Conservation (phyloP, 2,888 invertebrate species). For the Euproctis similis region DNA sequence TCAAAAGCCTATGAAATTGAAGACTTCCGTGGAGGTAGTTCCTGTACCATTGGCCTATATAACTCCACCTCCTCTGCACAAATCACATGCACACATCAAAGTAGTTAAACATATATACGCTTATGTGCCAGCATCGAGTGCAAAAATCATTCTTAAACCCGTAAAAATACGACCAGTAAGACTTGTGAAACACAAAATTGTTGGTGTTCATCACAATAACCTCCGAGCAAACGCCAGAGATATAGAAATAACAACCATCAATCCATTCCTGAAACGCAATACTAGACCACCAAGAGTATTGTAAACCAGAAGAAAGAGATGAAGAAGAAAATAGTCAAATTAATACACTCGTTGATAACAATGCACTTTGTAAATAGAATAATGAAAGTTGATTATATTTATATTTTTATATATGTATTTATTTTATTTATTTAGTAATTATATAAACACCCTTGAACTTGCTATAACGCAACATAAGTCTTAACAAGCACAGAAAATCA, state of each 20-base stretch:
- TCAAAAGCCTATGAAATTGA: slow-evolving; percentile 44
- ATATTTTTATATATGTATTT: slow-evolving; percentile 22
- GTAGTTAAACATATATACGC: slow-evolving; percentile 48
- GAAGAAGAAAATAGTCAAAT: slow-evolving; percentile 17
- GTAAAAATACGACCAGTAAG: slow-evolving; percentile 37
- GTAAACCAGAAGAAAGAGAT: no score
- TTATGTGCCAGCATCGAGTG: slow-evolving; percentile 41
- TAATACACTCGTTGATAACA: slow-evolving; percentile 43
- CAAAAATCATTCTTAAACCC: slow-evolving; percentile 54
- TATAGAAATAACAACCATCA: slow-evolving; percentile 51
- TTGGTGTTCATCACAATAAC: slow-evolving; percentile 24
- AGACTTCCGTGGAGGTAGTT: slow-evolving; percentile 58
- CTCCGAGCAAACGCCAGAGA: slow-evolving; percentile 37
- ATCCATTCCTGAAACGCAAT: slow-evolving; percentile 39
- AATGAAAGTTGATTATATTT: slow-evolving; percentile 27
- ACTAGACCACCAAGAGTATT: slow-evolving; percentile 50
- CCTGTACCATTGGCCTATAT: slow-evolving; percentile 61
- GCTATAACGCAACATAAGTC: no score
- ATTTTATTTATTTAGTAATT: no score
- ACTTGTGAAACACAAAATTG: slow-evolving; percentile 30
- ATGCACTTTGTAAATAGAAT: slow-evolving; percentile 39
- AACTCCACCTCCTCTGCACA: slow-evolving; percentile 49
- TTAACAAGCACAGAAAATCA: no score
- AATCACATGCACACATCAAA: slow-evolving; percentile 35
- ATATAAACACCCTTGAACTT: no score